phyloP scores from a whole-genome alignment of 2,888 invertebrate genomes.

The Drosophila subsilvestris region DNA sequence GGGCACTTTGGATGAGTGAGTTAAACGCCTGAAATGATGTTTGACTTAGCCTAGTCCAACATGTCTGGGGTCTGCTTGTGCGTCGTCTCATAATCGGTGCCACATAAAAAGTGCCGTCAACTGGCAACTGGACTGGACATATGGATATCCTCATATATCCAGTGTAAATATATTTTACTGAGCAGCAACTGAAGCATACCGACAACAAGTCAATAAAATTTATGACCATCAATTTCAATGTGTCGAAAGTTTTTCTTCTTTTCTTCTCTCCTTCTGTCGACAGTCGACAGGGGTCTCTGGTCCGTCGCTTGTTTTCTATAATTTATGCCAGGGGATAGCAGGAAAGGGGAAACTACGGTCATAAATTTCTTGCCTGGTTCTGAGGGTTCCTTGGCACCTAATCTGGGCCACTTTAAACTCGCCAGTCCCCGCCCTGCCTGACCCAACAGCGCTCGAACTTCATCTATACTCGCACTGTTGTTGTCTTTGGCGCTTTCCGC shows the following conservation, averaged over 20 bases:
- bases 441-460: neutral
- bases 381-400: constrained; percentile 41
- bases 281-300: constrained; percentile 15
- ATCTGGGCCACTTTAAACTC: constrained; percentile 64
- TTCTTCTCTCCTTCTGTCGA: constrained; percentile 19
- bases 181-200: constrained; percentile 30
- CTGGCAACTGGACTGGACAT: constrained; percentile 12
- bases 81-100: constrained; percentile 36
- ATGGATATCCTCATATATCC: constrained; percentile 3
- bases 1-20: constrained; percentile 53
- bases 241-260: constrained; percentile 49
- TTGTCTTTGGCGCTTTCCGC: constrained; percentile 42
- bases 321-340: constrained; percentile 49
- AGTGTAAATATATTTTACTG: constrained; percentile 56
- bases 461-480: constrained; percentile 11
- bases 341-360: constrained; percentile 25
- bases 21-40: constrained; percentile 57
- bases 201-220: constrained; percentile 69
- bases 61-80: constrained; percentile 11
- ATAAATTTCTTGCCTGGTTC: constrained; percentile 29
- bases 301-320: constrained; percentile 40
- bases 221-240: constrained; percentile 65
- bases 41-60: constrained; percentile 34
- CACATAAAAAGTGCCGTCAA: constrained; percentile 32
- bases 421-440: neutral